Percentiles rank a stretch among this genome's conserved stretches.
Evolutionary conservation across 2,797 vertebrate species (phyloP).

Genomic region (Coilia nasus): DNA sequence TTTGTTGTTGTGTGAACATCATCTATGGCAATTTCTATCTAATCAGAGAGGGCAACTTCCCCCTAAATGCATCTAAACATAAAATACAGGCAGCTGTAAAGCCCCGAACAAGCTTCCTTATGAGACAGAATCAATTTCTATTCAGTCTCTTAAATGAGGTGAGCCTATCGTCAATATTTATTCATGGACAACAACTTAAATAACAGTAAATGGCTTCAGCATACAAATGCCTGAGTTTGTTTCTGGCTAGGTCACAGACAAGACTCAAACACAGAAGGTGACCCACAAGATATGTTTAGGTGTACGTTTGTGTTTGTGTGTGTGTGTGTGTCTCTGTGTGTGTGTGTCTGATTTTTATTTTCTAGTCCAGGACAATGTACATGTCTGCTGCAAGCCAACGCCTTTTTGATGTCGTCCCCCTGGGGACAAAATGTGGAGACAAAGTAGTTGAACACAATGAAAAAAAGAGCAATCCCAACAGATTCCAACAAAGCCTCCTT

Average conservation of each 20-base stretch:
- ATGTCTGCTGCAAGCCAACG: background rate
- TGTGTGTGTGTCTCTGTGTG: too few relatives aligned
- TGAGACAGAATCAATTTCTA: constrained; percentile 10
- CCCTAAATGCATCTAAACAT: background rate
- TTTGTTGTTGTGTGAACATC: background rate
- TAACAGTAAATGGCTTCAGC: background rate
- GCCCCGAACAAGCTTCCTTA: background rate
- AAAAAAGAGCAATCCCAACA: background rate
- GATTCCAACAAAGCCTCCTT: constrained; percentile 22
- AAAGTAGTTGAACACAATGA: background rate
- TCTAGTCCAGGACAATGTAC: background rate
- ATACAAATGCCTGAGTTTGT: background rate
- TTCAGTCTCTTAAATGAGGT: background rate
- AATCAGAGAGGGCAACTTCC: constrained; percentile 7
- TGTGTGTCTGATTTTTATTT: too few relatives aligned
- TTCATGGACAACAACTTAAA: background rate
- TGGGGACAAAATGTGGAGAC: background rate
- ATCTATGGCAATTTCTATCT: background rate
- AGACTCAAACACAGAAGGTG: background rate
- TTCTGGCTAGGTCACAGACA: background rate
- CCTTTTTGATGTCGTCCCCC: background rate
- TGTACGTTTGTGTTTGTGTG: too few relatives aligned
- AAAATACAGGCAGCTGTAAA: background rate
- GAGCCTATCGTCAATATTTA: constrained; percentile 4
- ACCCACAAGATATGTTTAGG: too few relatives aligned